Base-by-base conservation (phyloP, 2,797 vertebrate genomes). In the Petrocephalus sullivani region DNA sequence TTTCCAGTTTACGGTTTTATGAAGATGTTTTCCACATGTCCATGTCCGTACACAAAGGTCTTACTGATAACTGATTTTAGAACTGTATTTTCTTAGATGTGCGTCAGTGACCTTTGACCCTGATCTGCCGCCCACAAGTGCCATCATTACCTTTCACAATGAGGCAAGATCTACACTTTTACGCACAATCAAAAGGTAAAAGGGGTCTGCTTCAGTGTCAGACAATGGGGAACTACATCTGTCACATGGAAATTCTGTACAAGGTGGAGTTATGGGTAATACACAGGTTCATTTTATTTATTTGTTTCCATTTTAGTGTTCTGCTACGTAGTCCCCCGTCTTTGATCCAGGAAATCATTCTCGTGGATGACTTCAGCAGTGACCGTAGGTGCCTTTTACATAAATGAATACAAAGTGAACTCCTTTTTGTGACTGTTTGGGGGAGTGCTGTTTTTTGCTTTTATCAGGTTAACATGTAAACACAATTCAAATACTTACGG, bases 111-210 rank as follows among this genome's bases (percentile, higher is more conserved):
- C 87, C 89, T 98, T 98, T 60, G 96, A 97, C 58, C 0, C 91
- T 0, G 97, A 99, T 89, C 94, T 99, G 54, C 97, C 97, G 0
- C 90, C 97, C 87, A 98, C 98, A 61, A 99, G 97, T 1, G 91
- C 99, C 92, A 95, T 99, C 93, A 97, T 99, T 93, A 99, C 98
- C 64, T 99, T 99, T 93, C 98, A 99, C 94, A 99, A 99, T 0
- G 98, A 99, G 93, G 98, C 98, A 0, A 97, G 98, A 28, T 99
- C 98, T 0, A 98, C 98, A 1, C 95, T 99, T 28, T 96, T 99
- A 57, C 97, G 98, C 90, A 99, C 98, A 0, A 95, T 99, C 90
- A 99, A 96, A 92, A 99, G 98, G 98, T 99, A 87, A 86, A 0
- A 37, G 88, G 33, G 46, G 21, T 1, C 0, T 0, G 0, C 54